Evolutionary conservation across 1,140 invertebrate species (phyloP).

Genomic region (Leptopilina boulardi): DNA sequence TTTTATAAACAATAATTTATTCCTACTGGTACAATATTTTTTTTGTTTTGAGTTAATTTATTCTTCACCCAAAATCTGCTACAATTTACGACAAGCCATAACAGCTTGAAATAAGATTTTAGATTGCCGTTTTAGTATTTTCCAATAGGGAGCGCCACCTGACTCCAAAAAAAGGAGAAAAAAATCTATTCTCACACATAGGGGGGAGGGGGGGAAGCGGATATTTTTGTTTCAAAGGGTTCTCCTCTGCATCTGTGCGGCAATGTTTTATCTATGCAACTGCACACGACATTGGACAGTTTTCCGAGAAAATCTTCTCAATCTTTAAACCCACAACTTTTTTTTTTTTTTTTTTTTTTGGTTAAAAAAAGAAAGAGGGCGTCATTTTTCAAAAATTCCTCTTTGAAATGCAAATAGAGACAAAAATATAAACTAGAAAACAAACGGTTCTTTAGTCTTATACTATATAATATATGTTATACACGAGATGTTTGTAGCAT

Average conservation of each 20-base stretch:
- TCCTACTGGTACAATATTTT: not conserved
- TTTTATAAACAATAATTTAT: not conserved
- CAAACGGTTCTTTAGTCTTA: too few relatives aligned
- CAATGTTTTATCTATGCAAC: not conserved
- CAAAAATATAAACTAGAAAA: too few relatives aligned
- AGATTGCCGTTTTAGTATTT: conserved; percentile 26
- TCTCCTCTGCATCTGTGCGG: not conserved
- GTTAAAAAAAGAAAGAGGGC: not conserved
- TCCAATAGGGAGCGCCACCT: conserved; percentile 20
- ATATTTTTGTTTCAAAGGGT: conserved; percentile 24
- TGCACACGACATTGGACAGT: not conserved
- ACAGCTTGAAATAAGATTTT: conserved; percentile 18
- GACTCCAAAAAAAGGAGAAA: conserved; percentile 3
- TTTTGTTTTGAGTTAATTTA: too few relatives aligned
- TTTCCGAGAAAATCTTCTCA: not conserved
- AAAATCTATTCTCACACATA: not conserved
- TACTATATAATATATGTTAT: too few relatives aligned
- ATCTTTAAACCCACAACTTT: not conserved
- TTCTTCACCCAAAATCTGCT: not conserved
- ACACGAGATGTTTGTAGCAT: too few relatives aligned
- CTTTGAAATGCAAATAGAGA: too few relatives aligned
- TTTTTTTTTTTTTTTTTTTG: too few relatives aligned
- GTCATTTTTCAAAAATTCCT: too few relatives aligned
- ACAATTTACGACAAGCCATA: conserved; percentile 22
- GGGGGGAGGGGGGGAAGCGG: not conserved